These are phyloP conservation scores for Ceratosolen solmsi DNA, from an alignment of 1,140 invertebrate species.

Conservation along the genomic window DNA sequence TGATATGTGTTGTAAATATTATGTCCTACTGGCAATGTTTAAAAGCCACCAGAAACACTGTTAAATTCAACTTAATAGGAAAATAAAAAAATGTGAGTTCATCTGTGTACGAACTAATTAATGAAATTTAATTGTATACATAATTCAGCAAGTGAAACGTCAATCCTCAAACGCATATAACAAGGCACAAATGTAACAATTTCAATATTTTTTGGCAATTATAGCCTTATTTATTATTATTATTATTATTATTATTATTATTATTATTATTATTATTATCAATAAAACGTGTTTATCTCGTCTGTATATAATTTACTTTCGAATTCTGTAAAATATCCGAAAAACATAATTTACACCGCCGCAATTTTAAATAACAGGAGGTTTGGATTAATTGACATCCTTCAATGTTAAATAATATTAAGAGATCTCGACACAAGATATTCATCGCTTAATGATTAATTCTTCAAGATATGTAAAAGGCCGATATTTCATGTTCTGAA, in stretches of 20 bases:
- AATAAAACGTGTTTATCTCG: slow-evolving; percentile 1
- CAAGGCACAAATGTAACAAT: background rate
- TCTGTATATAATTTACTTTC: slow-evolving; percentile 6
- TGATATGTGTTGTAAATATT: background rate
- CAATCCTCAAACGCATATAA: background rate
- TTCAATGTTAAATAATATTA: background rate
- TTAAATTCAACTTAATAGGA: background rate
- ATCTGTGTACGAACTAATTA: background rate
- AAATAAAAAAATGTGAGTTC: background rate
- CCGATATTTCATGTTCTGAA: background rate
- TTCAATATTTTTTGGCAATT: slow-evolving; percentile 13
- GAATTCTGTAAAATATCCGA: slow-evolving; percentile 12
- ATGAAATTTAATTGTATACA: background rate
- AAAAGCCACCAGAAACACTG: background rate
- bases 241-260: no score
- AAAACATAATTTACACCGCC: background rate
- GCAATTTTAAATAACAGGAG: background rate
- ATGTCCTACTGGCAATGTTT: background rate
- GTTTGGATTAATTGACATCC: background rate
- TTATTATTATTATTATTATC: no score
- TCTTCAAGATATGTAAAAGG: background rate
- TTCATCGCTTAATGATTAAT: background rate
- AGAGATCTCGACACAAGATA: background rate
- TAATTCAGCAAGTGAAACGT: background rate
- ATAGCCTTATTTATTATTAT: background rate